phyloP scores from a whole-genome alignment of 2,888 invertebrate species.

The Ellobium chinense region DNA sequence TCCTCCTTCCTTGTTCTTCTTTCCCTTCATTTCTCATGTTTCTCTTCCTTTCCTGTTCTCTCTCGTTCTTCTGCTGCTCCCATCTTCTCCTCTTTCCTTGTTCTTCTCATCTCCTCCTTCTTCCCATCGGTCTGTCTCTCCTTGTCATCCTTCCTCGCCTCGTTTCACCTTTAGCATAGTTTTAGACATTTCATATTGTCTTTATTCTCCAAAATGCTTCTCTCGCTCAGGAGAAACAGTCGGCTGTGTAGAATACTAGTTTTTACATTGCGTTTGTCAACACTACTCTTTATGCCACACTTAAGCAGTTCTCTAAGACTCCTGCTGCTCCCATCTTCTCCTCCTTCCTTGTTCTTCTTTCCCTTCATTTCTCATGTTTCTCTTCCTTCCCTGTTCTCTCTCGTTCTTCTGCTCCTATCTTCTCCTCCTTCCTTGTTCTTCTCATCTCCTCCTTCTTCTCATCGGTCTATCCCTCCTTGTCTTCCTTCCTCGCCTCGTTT shows the following conservation, averaged over 20 bases:
- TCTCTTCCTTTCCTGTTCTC: conserved; percentile 1
- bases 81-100: not conserved
- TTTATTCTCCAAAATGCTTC: no score
- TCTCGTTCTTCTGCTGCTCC: not conserved
- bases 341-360: not conserved
- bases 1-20: not conserved
- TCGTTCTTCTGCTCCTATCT: not conserved
- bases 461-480: not conserved
- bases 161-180: no score
- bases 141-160: no score
- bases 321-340: no score
- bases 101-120: not conserved
- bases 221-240: no score
- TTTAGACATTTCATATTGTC: no score
- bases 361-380: not conserved
- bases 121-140: not conserved
- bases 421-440: not conserved
- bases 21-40: not conserved
- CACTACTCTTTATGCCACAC: no score
- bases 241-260: no score
- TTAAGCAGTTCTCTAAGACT: no score
- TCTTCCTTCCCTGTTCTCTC: conserved; percentile 7
- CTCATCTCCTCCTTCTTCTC: not conserved
- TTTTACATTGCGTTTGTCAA: no score
- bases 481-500: not conserved